Evolutionary conservation across 2,113 vertebrate species (phyloP), one percentile per base, ranked within the genome.

Genomic region (Corapipo altera): DNA sequence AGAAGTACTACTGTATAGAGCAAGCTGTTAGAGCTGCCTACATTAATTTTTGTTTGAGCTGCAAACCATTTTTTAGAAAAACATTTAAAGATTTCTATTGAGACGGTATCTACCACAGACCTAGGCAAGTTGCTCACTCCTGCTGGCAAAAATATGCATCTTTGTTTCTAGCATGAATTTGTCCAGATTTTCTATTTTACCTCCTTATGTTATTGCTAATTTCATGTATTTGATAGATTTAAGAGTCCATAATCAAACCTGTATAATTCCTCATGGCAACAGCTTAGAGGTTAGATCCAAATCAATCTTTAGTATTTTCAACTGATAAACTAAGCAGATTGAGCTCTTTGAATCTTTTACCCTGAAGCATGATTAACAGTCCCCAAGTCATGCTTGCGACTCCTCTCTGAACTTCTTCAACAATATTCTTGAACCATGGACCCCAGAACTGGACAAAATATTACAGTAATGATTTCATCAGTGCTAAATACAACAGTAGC

Each of bases 391-490:
- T 30, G 11, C 41, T 82, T 82, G 57, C 94, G 89, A 95, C 95
- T 91, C 81, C 81, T 92, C 93, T 78, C 39, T 95, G 96, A 92
- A 97, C 93, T 96, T 73, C 44, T 93, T 87, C 87, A 95, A 82
- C 91, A 94, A 14, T 91, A 75, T 88, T 82, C 54, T 49, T 97
- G 95, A 97, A 96, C 95, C 85, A 58, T 89, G 58, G 77, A 96
- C 95, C 91, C 49, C 66, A 89, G 64, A 62, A 76, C 49, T 54
- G 94, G 73, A 82, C 93, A 95, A 95, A 96, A 91, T 92, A 95
- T 93, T 97, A 77, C 84, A 94, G 81, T 95, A 94, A 88, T 97
- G 95, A 96, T 95, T 97, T 96, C 95, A 97, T 96, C 95, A 93
- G 95, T 79, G 91, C 93, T 97, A 97, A 97, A 96, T 96, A 95